Base-by-base conservation (phyloP, 2,888 invertebrate genomes). In the Biston stratarius region DNA sequence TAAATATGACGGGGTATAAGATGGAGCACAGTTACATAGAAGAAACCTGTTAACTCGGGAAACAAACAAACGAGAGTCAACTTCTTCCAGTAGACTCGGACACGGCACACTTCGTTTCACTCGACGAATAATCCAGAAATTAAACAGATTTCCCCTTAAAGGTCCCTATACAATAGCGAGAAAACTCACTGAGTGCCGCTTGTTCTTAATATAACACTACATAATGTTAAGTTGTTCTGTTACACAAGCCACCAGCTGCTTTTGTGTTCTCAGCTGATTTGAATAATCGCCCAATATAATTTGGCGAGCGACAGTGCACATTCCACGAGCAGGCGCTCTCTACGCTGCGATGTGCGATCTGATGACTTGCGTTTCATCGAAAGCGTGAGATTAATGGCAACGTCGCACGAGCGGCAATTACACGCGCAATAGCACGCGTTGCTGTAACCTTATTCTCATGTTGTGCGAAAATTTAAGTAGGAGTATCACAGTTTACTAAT, bases 281-380 rank as follows among this genome's bases (percentile, higher is more conserved):
- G 64, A 65, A 69, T 69, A 71, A 73, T 60, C 61, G 64, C 59
- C 58, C 61, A 56, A 64, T 60, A 70, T 73, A 65, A 69, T 72
- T 71, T 74, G 67, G 67, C 67, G 53, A 64, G 64, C 70, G 72
- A 71, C 69, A 67, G 69, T 63, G 65, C 63, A 74, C 65, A 72
- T 70, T 68, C 70, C 66, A 59, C 68, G 67, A 74, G 36, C 64
- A 56, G 53, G 34, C 64, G 49, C 47, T 58, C 65, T 67, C 68
- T 55, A 40, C 44, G 64, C 48, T 40, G 44, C 66, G 57, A 58
- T 66, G 67, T 53, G 67, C 40, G 57, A 65, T 84, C 83, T 78
- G 86, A 87, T 94, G 93, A 94, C 90, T 92, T 90, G 92, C 93
- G 85, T 88, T 92, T 90, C 91, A 91, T 93, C 90, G 91, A 89